Base-by-base conservation (phyloP, 2,888 invertebrate species). In the Plagodis dolabraria region DNA sequence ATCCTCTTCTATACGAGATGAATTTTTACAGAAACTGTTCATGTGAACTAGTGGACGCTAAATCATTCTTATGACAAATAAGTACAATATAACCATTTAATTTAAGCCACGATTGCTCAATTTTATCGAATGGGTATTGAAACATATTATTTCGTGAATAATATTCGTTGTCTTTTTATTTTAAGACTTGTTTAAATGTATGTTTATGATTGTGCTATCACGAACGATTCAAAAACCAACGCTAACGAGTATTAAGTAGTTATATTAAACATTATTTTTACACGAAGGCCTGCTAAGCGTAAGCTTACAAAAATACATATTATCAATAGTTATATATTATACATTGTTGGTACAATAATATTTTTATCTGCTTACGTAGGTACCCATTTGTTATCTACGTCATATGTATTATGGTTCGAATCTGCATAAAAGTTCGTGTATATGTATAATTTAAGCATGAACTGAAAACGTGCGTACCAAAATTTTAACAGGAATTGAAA, bases 41-140 rank as follows among this genome's bases (percentile, higher is more conserved):
- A 22, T 4, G 4, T 22, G 22, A 22, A 22, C 22, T 22, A 22
- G 22, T 22, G 22, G 22, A 22, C 22, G 22, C 22, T 22, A 22
- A 22, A 70, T 70, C 67, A 80, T 80, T 82, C 85, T 83, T 85
- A 87, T 82, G 85, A 88, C 83, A 82, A 62, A 82, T 85, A 84
- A 86, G 86, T 88, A 89, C 85, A 87, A 87, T 79, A 80, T 83
- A 82, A 83, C 70, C 65, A 82, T 85, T 85, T 85, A 85, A 76
- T 60, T 61, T 89, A 89, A 85, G 88, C 80, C 76, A 88, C 74
- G 79, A 83, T 89, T 91, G 90, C 90, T 91, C 90, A 91, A 91
- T 88, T 87, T 89, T 89, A 82, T 46, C 75, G 73, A 80, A 82
- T 75, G 77, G 72, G 77, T 79, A 70, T 71, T 70, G 70, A 67